phyloP scores from a whole-genome alignment of 2,888 invertebrate genomes.

The Protonemura montana region DNA sequence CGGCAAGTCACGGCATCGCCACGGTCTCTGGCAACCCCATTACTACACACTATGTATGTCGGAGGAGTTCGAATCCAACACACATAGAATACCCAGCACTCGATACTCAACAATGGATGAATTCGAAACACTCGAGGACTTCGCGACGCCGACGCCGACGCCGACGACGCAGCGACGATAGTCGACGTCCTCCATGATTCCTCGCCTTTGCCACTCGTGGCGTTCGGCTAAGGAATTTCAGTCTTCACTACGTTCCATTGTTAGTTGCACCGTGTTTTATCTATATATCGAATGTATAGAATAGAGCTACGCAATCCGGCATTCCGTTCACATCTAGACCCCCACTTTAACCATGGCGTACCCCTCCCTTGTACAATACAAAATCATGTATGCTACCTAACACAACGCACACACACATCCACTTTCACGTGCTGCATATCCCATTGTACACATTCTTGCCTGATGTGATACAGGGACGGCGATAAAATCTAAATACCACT shows the following conservation, averaged over 20 bases:
- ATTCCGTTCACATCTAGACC: background rate
- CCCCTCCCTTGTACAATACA: background rate
- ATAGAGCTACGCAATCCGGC: background rate
- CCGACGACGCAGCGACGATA: background rate
- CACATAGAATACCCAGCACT: background rate
- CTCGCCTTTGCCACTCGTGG: background rate
- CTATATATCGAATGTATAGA: slow-evolving; percentile 26
- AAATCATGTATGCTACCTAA: background rate
- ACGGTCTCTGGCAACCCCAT: background rate
- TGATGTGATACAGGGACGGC: background rate
- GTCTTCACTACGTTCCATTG: slow-evolving; percentile 25
- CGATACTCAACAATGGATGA: background rate
- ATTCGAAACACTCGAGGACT: background rate
- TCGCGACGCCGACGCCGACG: background rate
- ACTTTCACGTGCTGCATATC: background rate
- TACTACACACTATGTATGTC: background rate
- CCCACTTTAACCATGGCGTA: background rate
- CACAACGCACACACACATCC: background rate
- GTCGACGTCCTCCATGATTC: background rate
- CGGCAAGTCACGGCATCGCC: background rate
- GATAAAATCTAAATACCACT: slow-evolving; percentile 37
- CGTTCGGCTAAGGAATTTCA: background rate
- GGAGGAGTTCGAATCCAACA: background rate
- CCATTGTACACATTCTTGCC: background rate
- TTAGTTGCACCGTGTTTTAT: slow-evolving; percentile 38